phyloP scores from a whole-genome alignment of 2,888 invertebrate genomes.

The Rhagium mordax region DNA sequence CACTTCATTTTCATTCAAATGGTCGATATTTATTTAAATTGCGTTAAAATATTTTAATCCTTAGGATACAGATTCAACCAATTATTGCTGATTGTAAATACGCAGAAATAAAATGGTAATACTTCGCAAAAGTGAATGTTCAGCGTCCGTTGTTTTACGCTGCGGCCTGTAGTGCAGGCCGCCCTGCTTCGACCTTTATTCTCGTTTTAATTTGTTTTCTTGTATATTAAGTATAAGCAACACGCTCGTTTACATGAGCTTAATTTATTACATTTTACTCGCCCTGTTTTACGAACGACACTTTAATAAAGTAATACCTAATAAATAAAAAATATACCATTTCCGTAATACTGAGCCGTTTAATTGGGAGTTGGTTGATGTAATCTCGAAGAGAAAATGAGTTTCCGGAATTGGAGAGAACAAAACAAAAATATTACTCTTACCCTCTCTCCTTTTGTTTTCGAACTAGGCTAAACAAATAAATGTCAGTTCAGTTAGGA shows the following conservation, averaged over 20 bases:
- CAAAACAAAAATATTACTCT: conserved; percentile 11
- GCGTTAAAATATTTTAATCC: no score
- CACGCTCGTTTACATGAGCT: not conserved
- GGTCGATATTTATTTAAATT: no score
- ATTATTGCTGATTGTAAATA: no score
- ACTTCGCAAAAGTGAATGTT: no score
- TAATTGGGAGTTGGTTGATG: conserved; percentile 1
- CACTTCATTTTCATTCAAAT: no score
- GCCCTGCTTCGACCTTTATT: not conserved
- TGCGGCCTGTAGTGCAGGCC: conserved; percentile 9
- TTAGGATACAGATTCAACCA: no score
- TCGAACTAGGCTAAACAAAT: conserved; percentile 12
- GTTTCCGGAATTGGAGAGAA: conserved; percentile 4
- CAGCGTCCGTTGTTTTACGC: not conserved
- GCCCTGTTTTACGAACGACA: not conserved
- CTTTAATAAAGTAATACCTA: not conserved
- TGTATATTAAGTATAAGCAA: not conserved
- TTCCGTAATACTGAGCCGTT: conserved; percentile 15
- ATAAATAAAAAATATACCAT: conserved; percentile 4
- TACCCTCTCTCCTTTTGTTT: not conserved
- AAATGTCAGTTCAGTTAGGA: conserved; percentile 11
- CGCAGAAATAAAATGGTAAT: no score
- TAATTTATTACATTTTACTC: conserved; percentile 12
- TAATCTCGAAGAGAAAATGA: conserved; percentile 1
- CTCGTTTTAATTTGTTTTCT: conserved; percentile 15